These are phyloP conservation scores for Magallana ariakensis DNA, from an alignment of 1,140 invertebrate species.

Conservation along the genomic window DNA sequence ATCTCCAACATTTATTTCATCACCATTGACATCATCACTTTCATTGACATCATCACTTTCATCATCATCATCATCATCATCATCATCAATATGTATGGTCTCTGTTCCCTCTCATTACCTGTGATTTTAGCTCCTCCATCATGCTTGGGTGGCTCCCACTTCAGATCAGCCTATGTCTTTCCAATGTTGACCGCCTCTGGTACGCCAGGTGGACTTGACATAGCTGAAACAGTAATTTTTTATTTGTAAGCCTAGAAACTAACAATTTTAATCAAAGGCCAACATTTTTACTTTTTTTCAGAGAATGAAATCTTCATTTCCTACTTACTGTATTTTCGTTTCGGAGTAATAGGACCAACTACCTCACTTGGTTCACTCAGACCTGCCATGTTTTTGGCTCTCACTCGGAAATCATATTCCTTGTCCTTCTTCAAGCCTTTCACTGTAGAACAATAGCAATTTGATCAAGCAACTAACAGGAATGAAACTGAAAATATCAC, in stretches of 20 bases:
- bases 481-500: background rate
- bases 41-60: background rate
- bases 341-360: constrained; percentile 91
- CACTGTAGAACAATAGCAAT: constrained; percentile 84
- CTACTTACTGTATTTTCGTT: constrained; percentile 90
- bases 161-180: constrained; percentile 89
- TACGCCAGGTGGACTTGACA: constrained; percentile 83
- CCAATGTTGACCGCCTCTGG: constrained; percentile 90
- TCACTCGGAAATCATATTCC: constrained; percentile 97
- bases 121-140: constrained; percentile 97
- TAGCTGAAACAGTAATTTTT: constrained; percentile 63
- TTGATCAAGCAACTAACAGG: background rate
- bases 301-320: constrained; percentile 8
- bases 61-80: background rate
- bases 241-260: too few relatives aligned
- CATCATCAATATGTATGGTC: background rate
- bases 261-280: background rate
- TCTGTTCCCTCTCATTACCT: constrained; percentile 65
- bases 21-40: background rate
- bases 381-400: constrained; percentile 97
- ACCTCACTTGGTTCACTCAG: constrained; percentile 95
- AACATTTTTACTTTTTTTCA: background rate
- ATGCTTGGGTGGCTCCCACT: constrained; percentile 92
- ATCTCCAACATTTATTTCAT: background rate
- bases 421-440: constrained; percentile 94